A percentile compares a stretch with the other conserved stretches of the same genome.
These are phyloP conservation scores for Drosophila gaucha DNA, from an alignment of 2,888 invertebrate genomes.

Conservation along the genomic window DNA sequence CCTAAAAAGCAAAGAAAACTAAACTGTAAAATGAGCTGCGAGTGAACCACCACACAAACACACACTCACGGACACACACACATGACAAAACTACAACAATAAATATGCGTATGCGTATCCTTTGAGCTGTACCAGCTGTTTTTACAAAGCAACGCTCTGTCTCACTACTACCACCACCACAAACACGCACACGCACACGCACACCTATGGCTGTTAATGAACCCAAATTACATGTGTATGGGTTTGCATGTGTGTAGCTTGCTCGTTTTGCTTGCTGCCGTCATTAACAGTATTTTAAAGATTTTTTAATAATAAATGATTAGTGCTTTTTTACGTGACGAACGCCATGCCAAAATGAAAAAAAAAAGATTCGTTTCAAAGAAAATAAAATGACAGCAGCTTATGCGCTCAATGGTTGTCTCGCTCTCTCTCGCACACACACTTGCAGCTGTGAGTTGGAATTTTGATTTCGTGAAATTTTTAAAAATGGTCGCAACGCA, in stretches of 20 bases:
- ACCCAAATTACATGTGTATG: slow-evolving; percentile 34
- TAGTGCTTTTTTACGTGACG: slow-evolving; percentile 69
- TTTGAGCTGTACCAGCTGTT: slow-evolving; percentile 77
- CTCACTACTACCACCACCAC: slow-evolving; percentile 23
- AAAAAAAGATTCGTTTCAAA: slow-evolving; percentile 55
- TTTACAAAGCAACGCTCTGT: slow-evolving; percentile 39
- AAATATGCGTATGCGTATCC: slow-evolving; percentile 54
- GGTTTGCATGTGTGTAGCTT: not conserved
- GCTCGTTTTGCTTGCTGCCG: slow-evolving; percentile 5
- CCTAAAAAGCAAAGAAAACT: slow-evolving; percentile 37
- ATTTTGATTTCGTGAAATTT: slow-evolving; percentile 79
- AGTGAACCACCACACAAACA: slow-evolving; percentile 33
- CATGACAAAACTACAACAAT: slow-evolving; percentile 34
- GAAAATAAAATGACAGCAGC: slow-evolving; percentile 74
- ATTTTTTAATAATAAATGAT: slow-evolving; percentile 53
- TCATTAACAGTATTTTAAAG: slow-evolving; percentile 31
- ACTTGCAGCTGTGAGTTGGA: slow-evolving; percentile 72
- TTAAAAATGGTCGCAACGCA: slow-evolving; percentile 77
- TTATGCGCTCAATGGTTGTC: slow-evolving; percentile 65
- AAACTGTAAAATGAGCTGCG: slow-evolving; percentile 51
- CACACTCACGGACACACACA: slow-evolving; percentile 24
- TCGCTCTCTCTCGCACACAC: slow-evolving; percentile 50
- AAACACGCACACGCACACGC: slow-evolving; percentile 3
- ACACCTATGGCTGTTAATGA: slow-evolving; percentile 38
- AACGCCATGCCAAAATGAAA: slow-evolving; percentile 53